Conservation (phyloP, 2,113 vertebrate species). For the Chlorodrepanis virens region DNA sequence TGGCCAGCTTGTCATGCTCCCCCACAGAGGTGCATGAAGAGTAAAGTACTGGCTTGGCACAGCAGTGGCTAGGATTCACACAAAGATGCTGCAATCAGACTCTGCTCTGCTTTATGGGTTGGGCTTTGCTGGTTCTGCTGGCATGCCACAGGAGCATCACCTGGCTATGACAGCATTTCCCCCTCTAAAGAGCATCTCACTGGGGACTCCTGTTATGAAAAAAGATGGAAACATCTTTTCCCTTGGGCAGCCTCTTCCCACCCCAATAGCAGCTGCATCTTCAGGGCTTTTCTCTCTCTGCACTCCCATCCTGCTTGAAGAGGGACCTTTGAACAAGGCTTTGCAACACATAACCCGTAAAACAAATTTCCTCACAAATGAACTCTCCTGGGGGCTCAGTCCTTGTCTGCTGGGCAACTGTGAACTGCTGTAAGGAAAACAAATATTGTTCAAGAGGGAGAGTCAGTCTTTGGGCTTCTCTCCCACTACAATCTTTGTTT, state of each 20-base stretch:
- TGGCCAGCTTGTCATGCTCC: not conserved
- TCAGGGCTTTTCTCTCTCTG: not conserved
- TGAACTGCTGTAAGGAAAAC: not conserved
- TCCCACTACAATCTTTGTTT: not conserved
- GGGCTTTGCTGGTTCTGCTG: not conserved
- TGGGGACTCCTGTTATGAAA: not conserved
- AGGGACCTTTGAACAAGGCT: not conserved
- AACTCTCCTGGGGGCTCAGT: not conserved
- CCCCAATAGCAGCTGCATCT: not conserved
- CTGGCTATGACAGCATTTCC: not conserved
- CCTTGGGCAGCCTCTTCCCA: not conserved
- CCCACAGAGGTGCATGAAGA: not conserved
- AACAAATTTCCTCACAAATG: not conserved
- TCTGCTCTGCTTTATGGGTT: not conserved
- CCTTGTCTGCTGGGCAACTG: not conserved
- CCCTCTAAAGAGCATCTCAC: not conserved
- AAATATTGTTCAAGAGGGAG: not conserved
- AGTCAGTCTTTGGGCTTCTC: not conserved
- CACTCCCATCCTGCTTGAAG: not conserved
- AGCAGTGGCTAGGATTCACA: not conserved
- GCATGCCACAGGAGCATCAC: not conserved
- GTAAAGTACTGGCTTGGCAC: not conserved
- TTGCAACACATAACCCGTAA: not conserved
- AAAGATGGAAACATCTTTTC: not conserved
- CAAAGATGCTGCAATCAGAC: not conserved